Evolutionary conservation across 1,140 invertebrate genomes (phyloP).

Genomic region (Drosophila repletoides): DNA sequence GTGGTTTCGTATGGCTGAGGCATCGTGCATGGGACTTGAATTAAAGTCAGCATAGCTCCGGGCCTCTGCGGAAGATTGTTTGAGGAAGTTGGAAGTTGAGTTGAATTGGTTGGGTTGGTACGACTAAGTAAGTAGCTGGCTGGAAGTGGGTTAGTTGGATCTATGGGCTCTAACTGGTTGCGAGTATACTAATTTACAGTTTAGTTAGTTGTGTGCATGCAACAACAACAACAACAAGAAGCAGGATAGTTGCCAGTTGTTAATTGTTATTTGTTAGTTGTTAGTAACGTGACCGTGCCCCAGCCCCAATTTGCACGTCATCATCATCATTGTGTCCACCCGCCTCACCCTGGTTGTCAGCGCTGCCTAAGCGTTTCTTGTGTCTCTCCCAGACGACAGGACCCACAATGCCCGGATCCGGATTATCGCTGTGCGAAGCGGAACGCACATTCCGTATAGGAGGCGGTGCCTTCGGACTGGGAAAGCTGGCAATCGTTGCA

Average conservation of each 20-base stretch:
- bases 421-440: conserved; percentile 79
- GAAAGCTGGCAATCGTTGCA: conserved; percentile 76
- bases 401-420: conserved; percentile 92
- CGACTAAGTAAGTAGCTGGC: conserved; percentile 19
- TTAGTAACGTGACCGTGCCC: conserved; percentile 66
- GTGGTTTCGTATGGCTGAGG: conserved; percentile 75
- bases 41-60: conserved; percentile 65
- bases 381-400: conserved; percentile 91
- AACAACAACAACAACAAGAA: conserved; percentile 65
- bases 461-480: conserved; percentile 69
- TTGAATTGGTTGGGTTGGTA: conserved; percentile 27
- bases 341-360: conserved; percentile 70
- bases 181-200: not conserved
- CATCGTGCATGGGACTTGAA: conserved; percentile 77
- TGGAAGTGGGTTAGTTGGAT: conserved; percentile 18
- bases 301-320: conserved; percentile 54
- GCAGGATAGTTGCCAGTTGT: conserved; percentile 60
- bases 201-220: conserved; percentile 49
- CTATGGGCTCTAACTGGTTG: conserved; percentile 35
- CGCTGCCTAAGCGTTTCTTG: conserved; percentile 82
- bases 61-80: conserved; percentile 74
- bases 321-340: conserved; percentile 37
- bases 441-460: conserved; percentile 50
- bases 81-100: conserved; percentile 61
- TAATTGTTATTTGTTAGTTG: no score